Percentiles rank a stretch among this genome's conserved stretches.
phyloP scores from a whole-genome alignment of 1,140 invertebrate species.

The Zophobas morio region DNA sequence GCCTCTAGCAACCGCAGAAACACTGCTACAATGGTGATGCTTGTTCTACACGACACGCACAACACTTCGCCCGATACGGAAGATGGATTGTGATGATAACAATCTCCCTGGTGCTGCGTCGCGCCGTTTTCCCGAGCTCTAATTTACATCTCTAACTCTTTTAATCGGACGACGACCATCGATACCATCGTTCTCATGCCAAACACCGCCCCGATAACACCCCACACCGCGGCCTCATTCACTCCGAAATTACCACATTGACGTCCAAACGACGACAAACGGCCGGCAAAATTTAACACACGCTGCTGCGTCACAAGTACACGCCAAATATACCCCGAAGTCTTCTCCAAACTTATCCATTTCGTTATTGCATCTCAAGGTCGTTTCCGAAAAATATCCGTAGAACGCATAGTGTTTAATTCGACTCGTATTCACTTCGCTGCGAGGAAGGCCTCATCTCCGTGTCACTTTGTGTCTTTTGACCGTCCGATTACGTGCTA shows the following conservation, averaged over 20 bases:
- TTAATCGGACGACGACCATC: constrained; percentile 36
- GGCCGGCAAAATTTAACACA: no score
- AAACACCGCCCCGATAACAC: constrained; percentile 29
- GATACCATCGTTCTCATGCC: constrained; percentile 36
- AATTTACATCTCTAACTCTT: constrained; percentile 49
- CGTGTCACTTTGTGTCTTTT: no score
- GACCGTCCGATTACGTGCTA: no score
- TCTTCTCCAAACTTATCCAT: no score
- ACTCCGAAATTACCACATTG: constrained; percentile 6
- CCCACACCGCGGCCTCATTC: constrained; percentile 3
- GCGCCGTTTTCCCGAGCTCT: constrained; percentile 1
- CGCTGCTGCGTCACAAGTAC: no score
- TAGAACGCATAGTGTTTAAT: no score
- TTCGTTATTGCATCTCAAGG: no score
- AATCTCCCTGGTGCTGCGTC: constrained; percentile 58
- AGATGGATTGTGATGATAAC: constrained; percentile 68
- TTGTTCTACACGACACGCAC: constrained; percentile 68
- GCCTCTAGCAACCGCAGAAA: constrained; percentile 65
- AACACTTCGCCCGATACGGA: constrained; percentile 64
- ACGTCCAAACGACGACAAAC: background rate
- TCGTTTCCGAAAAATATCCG: no score
- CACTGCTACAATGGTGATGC: constrained; percentile 67
- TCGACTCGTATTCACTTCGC: no score
- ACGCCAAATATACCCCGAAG: no score
- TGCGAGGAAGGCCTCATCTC: no score